A percentile compares a stretch with the other conserved stretches of the same genome.
Conservation (phyloP, 2,888 invertebrate genomes). For the Ditylenchus weischeri region DNA sequence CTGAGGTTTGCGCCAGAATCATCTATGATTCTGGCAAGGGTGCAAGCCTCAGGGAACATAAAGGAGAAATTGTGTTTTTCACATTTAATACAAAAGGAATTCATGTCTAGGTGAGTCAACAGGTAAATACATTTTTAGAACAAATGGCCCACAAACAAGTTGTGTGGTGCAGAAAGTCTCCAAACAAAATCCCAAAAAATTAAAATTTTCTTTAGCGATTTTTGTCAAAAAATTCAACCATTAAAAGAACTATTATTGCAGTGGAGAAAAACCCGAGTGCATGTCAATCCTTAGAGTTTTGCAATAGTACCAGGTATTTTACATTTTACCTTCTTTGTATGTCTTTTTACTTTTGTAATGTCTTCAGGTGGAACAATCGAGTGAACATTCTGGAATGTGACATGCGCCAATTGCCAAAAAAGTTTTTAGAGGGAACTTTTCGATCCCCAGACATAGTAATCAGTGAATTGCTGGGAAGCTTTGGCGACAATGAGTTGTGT, state of each 20-base stretch:
- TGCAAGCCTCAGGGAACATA: too few species aligned
- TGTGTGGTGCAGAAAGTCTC: too few species aligned
- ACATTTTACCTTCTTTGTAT: not conserved
- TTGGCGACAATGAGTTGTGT: conserved; percentile 96
- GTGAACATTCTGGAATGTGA: conserved; percentile 62
- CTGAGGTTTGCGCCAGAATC: too few species aligned
- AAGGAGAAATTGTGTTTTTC: too few species aligned
- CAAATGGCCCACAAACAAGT: too few species aligned
- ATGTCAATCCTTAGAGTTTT: conserved; percentile 62
- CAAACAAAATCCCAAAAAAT: too few species aligned
- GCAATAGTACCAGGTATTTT: conserved; percentile 38
- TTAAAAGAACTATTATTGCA: conserved; percentile 65
- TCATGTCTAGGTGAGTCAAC: too few species aligned
- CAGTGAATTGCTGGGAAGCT: conserved; percentile 91
- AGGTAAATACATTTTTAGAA: too few species aligned
- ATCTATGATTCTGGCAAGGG: too few species aligned
- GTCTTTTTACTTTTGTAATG: conserved; percentile 5
- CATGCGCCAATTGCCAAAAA: conserved; percentile 60
- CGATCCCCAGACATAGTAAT: conserved; percentile 72
- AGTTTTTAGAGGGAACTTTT: conserved; percentile 65
- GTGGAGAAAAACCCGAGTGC: conserved; percentile 98
- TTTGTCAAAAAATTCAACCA: not conserved
- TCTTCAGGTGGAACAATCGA: conserved; percentile 42
- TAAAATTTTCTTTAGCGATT: too few species aligned
- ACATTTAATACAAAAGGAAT: too few species aligned